Conservation (phyloP, 2,797 vertebrate genomes). For the Falco concolor region DNA sequence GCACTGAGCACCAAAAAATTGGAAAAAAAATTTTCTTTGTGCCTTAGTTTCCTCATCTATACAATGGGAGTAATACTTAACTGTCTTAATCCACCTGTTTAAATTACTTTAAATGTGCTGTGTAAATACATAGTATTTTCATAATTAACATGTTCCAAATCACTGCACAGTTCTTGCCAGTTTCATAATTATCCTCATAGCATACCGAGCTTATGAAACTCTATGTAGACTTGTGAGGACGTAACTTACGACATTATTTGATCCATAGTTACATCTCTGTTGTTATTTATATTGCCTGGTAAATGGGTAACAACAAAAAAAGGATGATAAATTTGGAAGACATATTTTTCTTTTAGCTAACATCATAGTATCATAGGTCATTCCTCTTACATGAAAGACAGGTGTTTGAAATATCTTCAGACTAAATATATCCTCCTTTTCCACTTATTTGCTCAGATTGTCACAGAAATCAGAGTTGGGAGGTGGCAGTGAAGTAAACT, state of each 20-base stretch:
- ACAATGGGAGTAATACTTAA: background rate
- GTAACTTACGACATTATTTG: accelerated
- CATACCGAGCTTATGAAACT: background rate
- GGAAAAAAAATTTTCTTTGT: too few relatives aligned
- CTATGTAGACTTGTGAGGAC: background rate
- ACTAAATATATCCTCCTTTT: background rate
- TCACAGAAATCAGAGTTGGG: background rate
- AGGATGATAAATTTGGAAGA: background rate
- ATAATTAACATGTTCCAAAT: background rate
- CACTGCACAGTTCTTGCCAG: background rate
- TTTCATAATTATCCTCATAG: background rate
- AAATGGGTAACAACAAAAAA: background rate
- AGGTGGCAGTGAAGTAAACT: background rate
- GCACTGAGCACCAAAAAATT: background rate
- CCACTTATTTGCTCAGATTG: background rate
- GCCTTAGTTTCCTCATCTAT: background rate
- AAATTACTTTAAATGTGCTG: background rate
- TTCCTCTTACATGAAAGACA: background rate
- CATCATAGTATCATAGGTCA: too few relatives aligned
- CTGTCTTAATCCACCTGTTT: background rate
- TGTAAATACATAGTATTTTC: background rate
- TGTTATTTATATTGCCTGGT: background rate
- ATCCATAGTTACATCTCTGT: background rate
- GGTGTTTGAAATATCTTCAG: background rate
- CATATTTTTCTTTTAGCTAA: background rate